These are phyloP conservation scores for Amphiprion percula DNA, from an alignment of 2,113 vertebrate species.

Conservation along the genomic window DNA sequence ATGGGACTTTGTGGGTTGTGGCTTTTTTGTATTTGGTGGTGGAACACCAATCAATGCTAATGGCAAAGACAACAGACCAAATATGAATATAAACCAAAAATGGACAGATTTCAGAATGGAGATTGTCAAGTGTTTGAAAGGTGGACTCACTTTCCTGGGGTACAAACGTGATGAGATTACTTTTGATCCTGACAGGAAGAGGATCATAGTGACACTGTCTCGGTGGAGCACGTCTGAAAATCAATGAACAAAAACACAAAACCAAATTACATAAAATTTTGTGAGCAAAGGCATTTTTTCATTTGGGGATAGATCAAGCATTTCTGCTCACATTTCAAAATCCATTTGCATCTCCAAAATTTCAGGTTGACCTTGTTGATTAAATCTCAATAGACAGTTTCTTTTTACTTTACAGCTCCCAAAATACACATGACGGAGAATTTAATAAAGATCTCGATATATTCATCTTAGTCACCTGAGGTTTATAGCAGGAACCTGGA, in stretches of 20 bases:
- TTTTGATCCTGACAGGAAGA: constrained; percentile 87
- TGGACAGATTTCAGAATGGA: neutral
- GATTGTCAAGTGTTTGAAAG: neutral
- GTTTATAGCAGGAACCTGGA: too few relatives aligned
- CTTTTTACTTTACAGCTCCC: too few relatives aligned
- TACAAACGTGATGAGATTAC: constrained; percentile 86
- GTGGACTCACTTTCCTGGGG: constrained; percentile 91
- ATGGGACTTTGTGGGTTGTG: constrained; percentile 44
- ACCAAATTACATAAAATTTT: neutral
- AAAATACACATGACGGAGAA: too few relatives aligned
- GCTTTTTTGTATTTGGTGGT: constrained; percentile 25
- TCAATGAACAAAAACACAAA: constrained; percentile 28
- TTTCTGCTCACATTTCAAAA: too few relatives aligned
- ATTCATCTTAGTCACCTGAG: too few relatives aligned
- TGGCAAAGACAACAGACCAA: constrained; percentile 1
- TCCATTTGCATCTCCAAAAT: too few relatives aligned
- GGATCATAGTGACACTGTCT: constrained; percentile 89
- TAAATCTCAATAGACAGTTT: too few relatives aligned
- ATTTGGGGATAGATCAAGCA: too few relatives aligned
- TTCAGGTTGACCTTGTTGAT: too few relatives aligned
- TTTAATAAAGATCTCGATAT: too few relatives aligned
- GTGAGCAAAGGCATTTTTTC: too few relatives aligned
- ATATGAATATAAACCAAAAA: neutral
- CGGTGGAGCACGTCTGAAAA: constrained; percentile 91
- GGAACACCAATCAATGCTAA: constrained; percentile 85